These are phyloP conservation scores for Schlechtendalia chinensis DNA, from an alignment of 1,140 invertebrate genomes.

Conservation along the genomic window DNA sequence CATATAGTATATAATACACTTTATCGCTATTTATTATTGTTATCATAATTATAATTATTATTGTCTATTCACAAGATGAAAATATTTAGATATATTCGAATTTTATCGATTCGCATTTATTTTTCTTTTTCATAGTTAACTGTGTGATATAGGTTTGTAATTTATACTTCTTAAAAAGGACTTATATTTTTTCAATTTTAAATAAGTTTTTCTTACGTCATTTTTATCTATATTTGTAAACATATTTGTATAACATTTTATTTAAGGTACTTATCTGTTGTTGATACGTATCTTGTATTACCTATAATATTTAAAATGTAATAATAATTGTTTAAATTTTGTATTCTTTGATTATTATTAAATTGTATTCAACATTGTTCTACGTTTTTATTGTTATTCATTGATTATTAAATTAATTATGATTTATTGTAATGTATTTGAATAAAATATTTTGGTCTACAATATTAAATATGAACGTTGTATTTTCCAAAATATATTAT, in stretches of 20 bases:
- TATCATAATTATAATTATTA: slow-evolving; percentile 6
- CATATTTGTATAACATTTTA: neutral
- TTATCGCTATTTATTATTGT: slow-evolving; percentile 6
- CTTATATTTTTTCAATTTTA: slow-evolving; percentile 2
- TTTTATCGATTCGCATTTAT: neutral
- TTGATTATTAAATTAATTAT: slow-evolving; percentile 19
- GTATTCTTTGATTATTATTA: slow-evolving; percentile 35
- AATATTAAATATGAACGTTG: neutral
- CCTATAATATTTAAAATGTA: neutral
- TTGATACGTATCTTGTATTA: neutral
- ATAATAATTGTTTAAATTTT: neutral
- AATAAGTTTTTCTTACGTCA: neutral
- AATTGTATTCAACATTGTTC: slow-evolving; percentile 31
- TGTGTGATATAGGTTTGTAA: slow-evolving; percentile 9
- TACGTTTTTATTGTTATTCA: slow-evolving; percentile 34
- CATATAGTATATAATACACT: slow-evolving; percentile 5
- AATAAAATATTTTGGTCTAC: slow-evolving; percentile 39
- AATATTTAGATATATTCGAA: neutral
- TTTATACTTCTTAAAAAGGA: neutral
- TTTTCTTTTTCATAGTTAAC: neutral
- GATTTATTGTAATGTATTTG: neutral
- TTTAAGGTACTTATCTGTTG: neutral
- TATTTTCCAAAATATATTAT: neutral
- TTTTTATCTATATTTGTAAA: slow-evolving; percentile 5
- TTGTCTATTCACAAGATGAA: slow-evolving; percentile 2